These are phyloP conservation scores for Anisognathus igniventris DNA, from an alignment of 2,797 vertebrate genomes.

Conservation along the genomic window DNA sequence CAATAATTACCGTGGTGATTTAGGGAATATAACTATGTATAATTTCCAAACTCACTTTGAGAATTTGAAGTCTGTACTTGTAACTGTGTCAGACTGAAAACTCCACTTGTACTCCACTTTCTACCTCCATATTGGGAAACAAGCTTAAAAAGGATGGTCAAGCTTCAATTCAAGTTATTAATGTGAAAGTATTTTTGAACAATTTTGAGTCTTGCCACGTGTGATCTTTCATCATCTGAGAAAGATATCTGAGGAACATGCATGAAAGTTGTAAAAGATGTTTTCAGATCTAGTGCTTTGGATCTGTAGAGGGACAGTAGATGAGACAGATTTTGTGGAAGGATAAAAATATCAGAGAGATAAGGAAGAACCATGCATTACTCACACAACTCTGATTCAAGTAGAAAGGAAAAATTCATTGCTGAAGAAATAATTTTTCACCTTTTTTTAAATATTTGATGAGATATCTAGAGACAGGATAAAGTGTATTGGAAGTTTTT, in stretches of 20 bases:
- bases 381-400: neutral
- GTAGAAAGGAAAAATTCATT: neutral
- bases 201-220: neutral
- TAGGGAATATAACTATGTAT: slow-evolving; percentile 38
- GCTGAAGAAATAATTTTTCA: neutral
- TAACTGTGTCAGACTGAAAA: slow-evolving; percentile 26
- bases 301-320: neutral
- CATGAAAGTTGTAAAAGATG: neutral
- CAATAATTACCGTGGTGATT: slow-evolving; percentile 45
- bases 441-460: neutral
- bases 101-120: neutral
- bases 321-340: neutral
- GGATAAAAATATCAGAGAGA: neutral
- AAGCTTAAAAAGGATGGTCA: neutral
- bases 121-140: neutral
- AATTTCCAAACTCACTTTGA: neutral
- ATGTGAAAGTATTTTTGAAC: neutral
- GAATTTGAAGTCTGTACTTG: neutral
- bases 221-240: neutral
- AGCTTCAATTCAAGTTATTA: neutral
- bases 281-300: neutral
- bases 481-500: neutral
- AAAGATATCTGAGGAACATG: neutral
- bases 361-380: neutral
- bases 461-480: neutral